Conservation (phyloP, 2,797 vertebrate genomes). For the Rousettus madagascariensis region DNA sequence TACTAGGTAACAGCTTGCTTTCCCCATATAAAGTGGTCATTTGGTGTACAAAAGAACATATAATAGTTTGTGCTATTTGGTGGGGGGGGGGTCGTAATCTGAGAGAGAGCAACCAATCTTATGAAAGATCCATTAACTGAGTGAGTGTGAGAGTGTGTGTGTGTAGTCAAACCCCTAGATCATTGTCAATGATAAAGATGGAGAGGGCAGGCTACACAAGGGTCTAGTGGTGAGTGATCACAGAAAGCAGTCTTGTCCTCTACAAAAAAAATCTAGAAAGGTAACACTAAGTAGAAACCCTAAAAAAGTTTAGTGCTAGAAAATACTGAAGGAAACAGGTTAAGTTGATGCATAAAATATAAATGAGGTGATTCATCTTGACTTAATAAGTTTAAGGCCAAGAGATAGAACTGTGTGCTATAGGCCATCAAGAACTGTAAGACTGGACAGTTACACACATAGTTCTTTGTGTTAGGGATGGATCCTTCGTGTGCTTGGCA, state of each 20-base stretch:
- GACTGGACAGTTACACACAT: accelerated
- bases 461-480: not conserved
- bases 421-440: accelerated
- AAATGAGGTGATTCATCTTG: not conserved
- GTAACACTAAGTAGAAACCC: not conserved
- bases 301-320: not conserved
- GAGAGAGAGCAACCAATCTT: not conserved
- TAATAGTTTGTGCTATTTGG: not conserved
- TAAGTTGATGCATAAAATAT: not conserved
- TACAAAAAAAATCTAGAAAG: not conserved
- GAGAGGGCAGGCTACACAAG: not conserved
- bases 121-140: not conserved
- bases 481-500: not conserved
- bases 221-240: not conserved
- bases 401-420: not conserved
- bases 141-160: not conserved
- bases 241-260: not conserved
- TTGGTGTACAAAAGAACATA: not conserved
- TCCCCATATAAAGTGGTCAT: not conserved
- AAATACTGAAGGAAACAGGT: not conserved
- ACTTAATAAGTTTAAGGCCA: not conserved
- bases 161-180: not conserved
- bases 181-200: not conserved
- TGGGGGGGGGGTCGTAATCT: not conserved
- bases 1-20: not conserved